phyloP scores from a whole-genome alignment of 2,888 invertebrate species.

The Candidula unifasciata region DNA sequence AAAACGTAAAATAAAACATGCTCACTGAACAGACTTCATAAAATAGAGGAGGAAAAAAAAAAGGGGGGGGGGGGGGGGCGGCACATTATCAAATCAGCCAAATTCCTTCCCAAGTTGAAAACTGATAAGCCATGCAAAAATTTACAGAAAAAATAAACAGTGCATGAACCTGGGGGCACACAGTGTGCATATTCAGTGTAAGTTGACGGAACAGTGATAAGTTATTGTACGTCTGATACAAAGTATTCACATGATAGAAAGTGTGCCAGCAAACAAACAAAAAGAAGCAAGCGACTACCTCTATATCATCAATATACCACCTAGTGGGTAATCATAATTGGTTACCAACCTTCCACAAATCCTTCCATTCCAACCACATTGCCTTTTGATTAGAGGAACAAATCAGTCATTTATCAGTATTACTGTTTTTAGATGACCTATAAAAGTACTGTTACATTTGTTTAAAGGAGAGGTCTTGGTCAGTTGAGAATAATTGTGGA shows the following conservation, averaged over 20 bases:
- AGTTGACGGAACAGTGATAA: neutral
- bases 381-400: conserved; percentile 54
- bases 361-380: conserved; percentile 69
- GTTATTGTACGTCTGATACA: neutral
- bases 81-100: no score
- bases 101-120: no score
- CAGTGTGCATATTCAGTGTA: no score
- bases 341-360: conserved; percentile 69
- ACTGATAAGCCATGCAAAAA: neutral
- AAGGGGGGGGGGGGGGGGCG: no score
- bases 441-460: no score
- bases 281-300: conserved; percentile 1
- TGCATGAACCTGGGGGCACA: no score
- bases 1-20: no score
- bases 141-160: neutral
- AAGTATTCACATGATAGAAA: neutral
- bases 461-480: no score
- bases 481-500: no score
- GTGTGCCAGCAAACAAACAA: neutral
- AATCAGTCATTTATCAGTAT: neutral
- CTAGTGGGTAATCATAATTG: neutral
- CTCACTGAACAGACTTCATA: no score
- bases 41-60: no score
- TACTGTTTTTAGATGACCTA: neutral
- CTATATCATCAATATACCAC: neutral